Base-by-base conservation (phyloP, 2,113 vertebrate genomes). In the Cathartes aura region DNA sequence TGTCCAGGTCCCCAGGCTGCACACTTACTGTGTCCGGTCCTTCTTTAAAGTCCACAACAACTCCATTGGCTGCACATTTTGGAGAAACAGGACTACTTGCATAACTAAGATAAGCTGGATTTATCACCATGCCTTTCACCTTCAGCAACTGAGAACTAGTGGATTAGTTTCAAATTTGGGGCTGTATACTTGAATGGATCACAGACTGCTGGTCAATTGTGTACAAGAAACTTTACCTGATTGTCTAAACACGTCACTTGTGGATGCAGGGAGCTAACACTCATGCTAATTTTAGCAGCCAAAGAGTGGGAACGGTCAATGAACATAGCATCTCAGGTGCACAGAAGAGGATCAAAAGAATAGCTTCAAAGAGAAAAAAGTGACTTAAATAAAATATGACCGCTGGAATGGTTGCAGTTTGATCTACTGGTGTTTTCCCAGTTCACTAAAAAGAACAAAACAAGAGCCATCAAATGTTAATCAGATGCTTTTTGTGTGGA, bases 311-410 rank as follows among this genome's bases (percentile, higher is more conserved):
- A 76, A 83, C 3, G 24, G 52, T 93, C 92, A 91, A 59, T 53
- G 58, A 82, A 66, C 52, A n/a, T 16, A 75, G 66, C 62, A 50
- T 62, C 62, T 82, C 87, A 82, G 62, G 60, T 74, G 70, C 70
- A 73, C 30, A 58, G 86, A 87, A 42, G 24, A 87, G 36, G 86
- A 87, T 94, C 73, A 96, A 94, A 97, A 79, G 58, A 48, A 64
- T 17, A 84, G 12, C 86, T 93, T 93, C 91, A 95, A 96, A 96
- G 82, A 86, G 45, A 67, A 95, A 89, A 81, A 79, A 56, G 26
- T 64, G 16, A 74, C 34, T 89, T 89, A 87, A 95, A 97, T 93
- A 93, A 96, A 96, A 89, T 29, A 94, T 82, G 34, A 76, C 73
- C 52, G 18, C 48, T 79, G 56, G 59, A 80, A 78, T 59, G 29